Evolutionary conservation across 1,140 invertebrate genomes (phyloP).

Genomic region (Plodia interpunctella): DNA sequence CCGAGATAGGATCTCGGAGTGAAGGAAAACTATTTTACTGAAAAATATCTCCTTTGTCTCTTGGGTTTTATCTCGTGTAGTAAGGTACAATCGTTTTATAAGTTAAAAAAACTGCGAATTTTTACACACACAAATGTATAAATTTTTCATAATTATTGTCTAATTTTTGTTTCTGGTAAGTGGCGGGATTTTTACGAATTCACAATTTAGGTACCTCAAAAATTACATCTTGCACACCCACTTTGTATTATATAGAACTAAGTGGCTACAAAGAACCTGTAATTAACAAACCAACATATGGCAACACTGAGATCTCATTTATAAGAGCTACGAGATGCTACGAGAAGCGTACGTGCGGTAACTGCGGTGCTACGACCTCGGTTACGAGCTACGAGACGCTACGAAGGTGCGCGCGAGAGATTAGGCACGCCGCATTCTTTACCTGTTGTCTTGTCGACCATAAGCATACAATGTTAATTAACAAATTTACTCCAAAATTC

Average conservation of each 20-base stretch:
- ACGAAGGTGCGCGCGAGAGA: slow-evolving; percentile 1
- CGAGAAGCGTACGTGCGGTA: neutral
- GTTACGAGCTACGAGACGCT: slow-evolving; percentile 3
- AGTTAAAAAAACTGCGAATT: too few species aligned
- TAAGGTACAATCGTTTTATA: too few species aligned
- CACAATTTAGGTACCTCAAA: too few species aligned
- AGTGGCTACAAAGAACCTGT: neutral
- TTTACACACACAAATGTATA: too few species aligned
- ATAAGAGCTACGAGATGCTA: slow-evolving; percentile 1
- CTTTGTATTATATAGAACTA: too few species aligned
- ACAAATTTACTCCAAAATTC: neutral
- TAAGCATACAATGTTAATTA: neutral
- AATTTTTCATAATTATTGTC: neutral
- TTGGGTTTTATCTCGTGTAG: too few species aligned
- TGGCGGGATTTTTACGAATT: neutral
- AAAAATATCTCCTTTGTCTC: neutral
- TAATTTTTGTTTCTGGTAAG: neutral
- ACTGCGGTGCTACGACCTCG: neutral
- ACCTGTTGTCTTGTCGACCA: neutral
- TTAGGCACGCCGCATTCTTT: neutral
- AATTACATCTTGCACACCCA: too few species aligned
- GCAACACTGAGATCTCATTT: neutral
- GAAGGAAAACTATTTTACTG: neutral
- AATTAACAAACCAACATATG: neutral
- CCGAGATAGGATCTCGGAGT: neutral